Base-by-base conservation (phyloP, 2,797 vertebrate genomes). In the Brachyalestes nurse region DNA sequence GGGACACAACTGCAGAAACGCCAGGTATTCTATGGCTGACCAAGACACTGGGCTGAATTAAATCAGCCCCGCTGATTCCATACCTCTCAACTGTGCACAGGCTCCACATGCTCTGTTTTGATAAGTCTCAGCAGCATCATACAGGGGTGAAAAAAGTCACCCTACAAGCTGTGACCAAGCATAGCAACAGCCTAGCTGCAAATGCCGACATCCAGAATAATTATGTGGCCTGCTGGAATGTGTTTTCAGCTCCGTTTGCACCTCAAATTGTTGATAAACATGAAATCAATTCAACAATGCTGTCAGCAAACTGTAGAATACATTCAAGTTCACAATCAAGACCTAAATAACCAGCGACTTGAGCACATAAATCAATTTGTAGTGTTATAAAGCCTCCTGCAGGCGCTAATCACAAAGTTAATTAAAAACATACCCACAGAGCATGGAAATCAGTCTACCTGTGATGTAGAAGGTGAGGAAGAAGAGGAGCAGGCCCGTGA, bases 391-490 rank as follows among this genome's bases (percentile, higher is more conserved):
- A 71, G 42, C 47, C 7, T 51, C 67, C 21, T 71, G 42, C 6
- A 71, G 4, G 6, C 8, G 6, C 21, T 51, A 25, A 49, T 51
- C 40, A 25, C 5, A 62, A 40, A 65, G 62, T 40, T 19, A 19
- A 40, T 65, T 42, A 42, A 42, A 42, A 42, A 6, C 38, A 49
- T 2, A 49, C 7, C 64, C 9, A 4, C 38, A 69, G n/a, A 47
- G 13, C 67, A 51, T 70, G 21, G 23, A 17, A 64, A 38, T 34
- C 61, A 40, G 19, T 10, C 58, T 95, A 99, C 98, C 97, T 95
- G 91, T 96, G 71, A 95, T 95, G 91, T 98, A 97, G 93, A 99
- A 97, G 0, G 96, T 97, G 90, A 99, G 95, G 89, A 98, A 97
- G 91, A 98, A 96, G 87, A 99, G 93, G 58, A 99, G 93, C 76